Evolutionary conservation across 2,888 invertebrate species (phyloP).

Genomic region (Drosophila villosipedis): DNA sequence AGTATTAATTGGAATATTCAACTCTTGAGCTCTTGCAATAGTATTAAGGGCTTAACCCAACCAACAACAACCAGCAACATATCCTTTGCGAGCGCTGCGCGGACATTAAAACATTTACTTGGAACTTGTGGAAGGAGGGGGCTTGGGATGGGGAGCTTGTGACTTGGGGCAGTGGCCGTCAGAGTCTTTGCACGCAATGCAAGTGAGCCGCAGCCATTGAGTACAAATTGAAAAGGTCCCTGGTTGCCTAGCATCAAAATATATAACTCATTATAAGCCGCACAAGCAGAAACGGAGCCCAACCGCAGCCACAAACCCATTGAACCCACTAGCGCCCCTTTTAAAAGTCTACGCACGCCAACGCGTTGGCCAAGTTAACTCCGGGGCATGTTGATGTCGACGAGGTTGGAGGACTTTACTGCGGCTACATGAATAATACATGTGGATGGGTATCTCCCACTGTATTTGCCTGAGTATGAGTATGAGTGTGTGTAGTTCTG

Average conservation of each 20-base stretch:
- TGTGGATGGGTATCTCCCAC: constrained; percentile 33
- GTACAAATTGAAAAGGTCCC: constrained; percentile 61
- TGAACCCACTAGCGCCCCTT: constrained; percentile 32
- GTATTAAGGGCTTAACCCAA: constrained; percentile 20
- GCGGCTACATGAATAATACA: constrained; percentile 76
- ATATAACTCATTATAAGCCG: constrained; percentile 61
- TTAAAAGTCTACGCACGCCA: constrained; percentile 79
- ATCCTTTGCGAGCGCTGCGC: constrained; percentile 31
- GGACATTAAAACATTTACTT: background rate
- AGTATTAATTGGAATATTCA: constrained; percentile 44
- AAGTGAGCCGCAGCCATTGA: constrained; percentile 54
- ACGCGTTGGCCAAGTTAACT: constrained; percentile 71
- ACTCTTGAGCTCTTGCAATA: constrained; percentile 9
- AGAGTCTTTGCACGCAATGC: constrained; percentile 51
- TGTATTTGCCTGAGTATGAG: background rate
- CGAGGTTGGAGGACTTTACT: constrained; percentile 62
- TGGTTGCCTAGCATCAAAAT: constrained; percentile 55
- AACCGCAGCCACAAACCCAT: constrained; percentile 9
- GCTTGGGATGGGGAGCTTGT: too few species aligned
- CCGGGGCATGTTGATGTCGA: constrained; percentile 62
- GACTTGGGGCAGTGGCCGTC: constrained; percentile 12
- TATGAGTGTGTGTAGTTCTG: constrained; percentile 27
- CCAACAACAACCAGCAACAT: constrained; percentile 1
- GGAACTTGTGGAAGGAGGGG: background rate
- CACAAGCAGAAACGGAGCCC: constrained; percentile 18